Evolutionary conservation across 2,888 invertebrate species (phyloP), one percentile per base, ranked within the genome.

Genomic region (Thera britannica): DNA sequence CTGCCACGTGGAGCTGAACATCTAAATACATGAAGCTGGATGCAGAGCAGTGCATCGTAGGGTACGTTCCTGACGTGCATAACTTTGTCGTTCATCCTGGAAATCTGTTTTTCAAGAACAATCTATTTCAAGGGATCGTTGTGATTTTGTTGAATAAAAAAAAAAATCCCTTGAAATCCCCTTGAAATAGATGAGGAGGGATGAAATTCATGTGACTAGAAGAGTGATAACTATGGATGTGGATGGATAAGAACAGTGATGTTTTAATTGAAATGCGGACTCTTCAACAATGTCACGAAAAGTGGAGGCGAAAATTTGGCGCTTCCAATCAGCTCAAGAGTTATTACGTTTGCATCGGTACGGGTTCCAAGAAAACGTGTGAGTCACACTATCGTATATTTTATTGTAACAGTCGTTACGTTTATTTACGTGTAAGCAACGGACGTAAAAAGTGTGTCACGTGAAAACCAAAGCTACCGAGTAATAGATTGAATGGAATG

Each of bases 231-330:
- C 0, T 23, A 23, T 23, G 23, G 23, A 23, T 23, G 23, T 23
- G 23, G 23, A 23, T 23, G 23, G 23, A 1, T 23, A 23, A 0
- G 23, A 48, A n/a, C 7, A 41, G 6, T 41, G 41, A 23, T 41
- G 41, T 41, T 41, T 6, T 7, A 41, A 41, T 41, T 41, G 41
- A 41, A 41, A 41, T 46, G 3, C 51, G 11, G 51, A 58, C 41
- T 58, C 55, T 46, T 11, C 56, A 61, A 70, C 8, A 34, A 54
- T 64, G 55, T 70, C 63, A 63, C 58, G 75, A 76, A 79, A 78
- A 76, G 68, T 68, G 71, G 62, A 68, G 67, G 68, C 63, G 71
- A 73, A 72, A 73, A 73, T 65, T 68, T 72, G 74, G 71, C 71
- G 65, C 69, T 70, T 65, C 67, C 72, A 71, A 73, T 74, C 70